phyloP scores from a whole-genome alignment of 1,140 invertebrate genomes.

The Antheraea pernyi region DNA sequence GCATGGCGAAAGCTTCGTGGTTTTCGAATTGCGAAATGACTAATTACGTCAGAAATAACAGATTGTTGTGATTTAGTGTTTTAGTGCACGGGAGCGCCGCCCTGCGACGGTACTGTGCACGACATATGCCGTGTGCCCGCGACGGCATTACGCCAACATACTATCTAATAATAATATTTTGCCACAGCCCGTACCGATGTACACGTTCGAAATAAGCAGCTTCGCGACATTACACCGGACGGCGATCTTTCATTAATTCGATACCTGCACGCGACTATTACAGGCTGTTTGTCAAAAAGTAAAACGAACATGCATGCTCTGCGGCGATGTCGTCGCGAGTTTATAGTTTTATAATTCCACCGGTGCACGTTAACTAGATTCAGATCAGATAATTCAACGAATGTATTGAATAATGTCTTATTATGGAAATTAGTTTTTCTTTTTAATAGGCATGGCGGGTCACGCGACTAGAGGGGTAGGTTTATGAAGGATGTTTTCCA shows the following conservation, averaged over 20 bases:
- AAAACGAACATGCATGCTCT: constrained; percentile 57
- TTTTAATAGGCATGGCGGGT: constrained; percentile 64
- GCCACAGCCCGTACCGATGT: constrained; percentile 51
- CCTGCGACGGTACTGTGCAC: constrained; percentile 36
- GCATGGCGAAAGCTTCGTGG: constrained; percentile 22
- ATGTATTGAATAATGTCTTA: constrained; percentile 65
- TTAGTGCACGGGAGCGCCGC: constrained; percentile 35
- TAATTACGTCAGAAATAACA: constrained; percentile 53
- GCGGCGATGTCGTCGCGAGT: constrained; percentile 38
- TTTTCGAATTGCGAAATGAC: constrained; percentile 33
- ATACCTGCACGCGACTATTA: constrained; percentile 66
- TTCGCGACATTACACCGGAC: constrained; percentile 50
- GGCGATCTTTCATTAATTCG: constrained; percentile 66
- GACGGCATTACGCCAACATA: constrained; percentile 51
- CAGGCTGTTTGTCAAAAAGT: constrained; percentile 65
- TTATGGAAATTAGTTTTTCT: constrained; percentile 74
- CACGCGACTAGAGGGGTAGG: constrained; percentile 44
- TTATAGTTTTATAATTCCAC: constrained; percentile 70
- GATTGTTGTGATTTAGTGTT: constrained; percentile 51
- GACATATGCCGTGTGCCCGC: constrained; percentile 64
- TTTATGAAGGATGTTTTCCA: constrained; percentile 52
- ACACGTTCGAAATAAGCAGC: constrained; percentile 62
- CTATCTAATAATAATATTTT: constrained; percentile 73
- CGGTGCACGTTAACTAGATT: constrained; percentile 69
- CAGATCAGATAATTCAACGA: constrained; percentile 64